Evolutionary conservation across 2,888 invertebrate species (phyloP).

Genomic region (Drosophila tanythrix): DNA sequence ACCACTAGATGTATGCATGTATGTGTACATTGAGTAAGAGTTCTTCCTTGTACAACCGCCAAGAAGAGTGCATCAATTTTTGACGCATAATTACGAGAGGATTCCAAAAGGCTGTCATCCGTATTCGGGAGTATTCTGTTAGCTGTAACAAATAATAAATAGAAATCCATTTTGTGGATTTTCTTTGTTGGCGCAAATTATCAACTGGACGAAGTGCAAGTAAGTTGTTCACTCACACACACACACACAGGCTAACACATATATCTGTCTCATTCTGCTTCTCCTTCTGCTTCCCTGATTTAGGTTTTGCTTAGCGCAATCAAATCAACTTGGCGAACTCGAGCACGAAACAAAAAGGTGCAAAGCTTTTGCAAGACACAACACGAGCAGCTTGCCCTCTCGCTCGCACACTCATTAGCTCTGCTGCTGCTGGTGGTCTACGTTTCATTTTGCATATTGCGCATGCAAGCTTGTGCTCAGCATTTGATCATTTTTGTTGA

Average conservation of each 20-base stretch:
- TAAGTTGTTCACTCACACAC: neutral
- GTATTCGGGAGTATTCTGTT: neutral
- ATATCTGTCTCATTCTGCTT: neutral
- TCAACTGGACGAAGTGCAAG: neutral
- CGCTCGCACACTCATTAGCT: slow-evolving; percentile 9
- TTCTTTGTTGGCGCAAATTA: no score
- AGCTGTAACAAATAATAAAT: neutral
- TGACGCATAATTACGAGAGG: neutral
- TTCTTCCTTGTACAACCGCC: no score
- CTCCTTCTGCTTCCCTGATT: neutral
- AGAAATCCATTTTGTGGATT: neutral
- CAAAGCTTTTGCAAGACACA: slow-evolving; percentile 40
- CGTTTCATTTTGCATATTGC: slow-evolving; percentile 40
- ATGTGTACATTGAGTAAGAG: no score
- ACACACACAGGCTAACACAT: neutral
- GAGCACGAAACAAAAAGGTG: slow-evolving; percentile 22
- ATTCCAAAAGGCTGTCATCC: neutral
- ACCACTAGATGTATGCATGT: no score
- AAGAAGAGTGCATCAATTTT: no score
- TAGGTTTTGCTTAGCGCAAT: slow-evolving; percentile 22
- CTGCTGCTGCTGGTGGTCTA: neutral
- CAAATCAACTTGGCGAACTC: slow-evolving; percentile 21
- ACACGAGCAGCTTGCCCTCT: slow-evolving; percentile 1
- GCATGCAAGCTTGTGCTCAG: slow-evolving; percentile 64
- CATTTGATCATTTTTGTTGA: neutral